Evolutionary conservation across 1,140 invertebrate genomes (phyloP).

Genomic region (Plectus sambesii): DNA sequence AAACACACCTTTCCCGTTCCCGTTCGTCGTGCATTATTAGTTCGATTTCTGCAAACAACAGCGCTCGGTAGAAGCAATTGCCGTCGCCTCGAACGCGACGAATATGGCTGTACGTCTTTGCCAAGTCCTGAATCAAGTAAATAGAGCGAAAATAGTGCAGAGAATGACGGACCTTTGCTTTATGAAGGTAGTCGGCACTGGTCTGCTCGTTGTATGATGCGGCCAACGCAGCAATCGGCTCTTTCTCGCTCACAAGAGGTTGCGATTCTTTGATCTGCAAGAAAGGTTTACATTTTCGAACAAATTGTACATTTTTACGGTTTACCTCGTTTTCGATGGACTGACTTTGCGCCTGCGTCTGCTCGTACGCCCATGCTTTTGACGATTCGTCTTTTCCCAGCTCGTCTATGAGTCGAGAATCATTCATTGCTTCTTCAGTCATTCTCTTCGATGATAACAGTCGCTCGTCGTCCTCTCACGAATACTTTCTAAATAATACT

Average conservation of each 20-base stretch:
- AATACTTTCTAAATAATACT: no score
- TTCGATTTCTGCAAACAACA: constrained; percentile 29
- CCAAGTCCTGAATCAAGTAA: constrained; percentile 23
- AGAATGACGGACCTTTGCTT: constrained; percentile 20
- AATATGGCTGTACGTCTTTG: constrained; percentile 24
- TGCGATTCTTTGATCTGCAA: constrained; percentile 33
- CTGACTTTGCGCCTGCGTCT: constrained; percentile 25
- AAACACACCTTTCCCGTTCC: constrained; percentile 25
- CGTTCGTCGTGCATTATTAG: constrained; percentile 17
- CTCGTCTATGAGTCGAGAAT: no score
- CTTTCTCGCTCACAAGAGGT: constrained; percentile 25
- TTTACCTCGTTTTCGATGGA: constrained; percentile 34
- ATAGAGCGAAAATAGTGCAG: background rate
- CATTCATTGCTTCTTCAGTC: no score
- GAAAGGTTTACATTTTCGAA: constrained; percentile 9
- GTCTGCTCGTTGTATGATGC: constrained; percentile 15
- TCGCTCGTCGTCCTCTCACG: no score
- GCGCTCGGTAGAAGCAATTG: constrained; percentile 35
- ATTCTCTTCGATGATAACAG: no score
- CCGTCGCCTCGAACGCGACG: constrained; percentile 34
- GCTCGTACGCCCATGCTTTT: no score
- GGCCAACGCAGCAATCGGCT: constrained; percentile 21
- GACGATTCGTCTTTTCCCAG: no score
- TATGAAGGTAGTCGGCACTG: constrained; percentile 23
- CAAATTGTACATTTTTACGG: background rate